Base-by-base conservation (phyloP, 2,113 vertebrate species). In the Reinhardtius hippoglossoides region DNA sequence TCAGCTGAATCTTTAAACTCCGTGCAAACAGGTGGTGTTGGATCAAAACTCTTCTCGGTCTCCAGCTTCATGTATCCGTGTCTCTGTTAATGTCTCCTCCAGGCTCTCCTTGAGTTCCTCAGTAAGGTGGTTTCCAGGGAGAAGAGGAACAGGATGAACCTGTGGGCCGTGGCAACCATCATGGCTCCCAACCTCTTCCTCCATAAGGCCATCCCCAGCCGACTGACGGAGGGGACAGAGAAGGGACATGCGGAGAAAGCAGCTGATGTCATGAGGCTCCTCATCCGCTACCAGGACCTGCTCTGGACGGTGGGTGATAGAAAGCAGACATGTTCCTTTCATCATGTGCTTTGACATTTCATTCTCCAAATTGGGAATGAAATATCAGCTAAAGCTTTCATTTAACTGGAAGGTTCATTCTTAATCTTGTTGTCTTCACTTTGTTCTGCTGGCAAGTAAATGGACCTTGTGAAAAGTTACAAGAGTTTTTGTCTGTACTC, bases 141-240 rank as follows among this genome's bases (percentile, higher is more conserved):
- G 87, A 95, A 90, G 59, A 92, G 87, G 84, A 98, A 97, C 95
- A 95, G 96, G 80, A 98, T 97, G 97, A 97, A 95, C 74, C 94
- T 98, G 71, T 97, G 97, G 96, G 97, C 96, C 0, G 96, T 98
- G 26, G 96, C 97, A 64, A 97, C 95, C 7, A 97, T 97, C 81
- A 97, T 97, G 93, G 96, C 95, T 26, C 96, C 97, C 1, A 97
- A 97, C 91, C 96, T 98, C 64, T 97, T 97, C 89, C 93, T 97
- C 85, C 96, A 96, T 82, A 96, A 95, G 71, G 95, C 95, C 8
- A 86, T 94, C 21, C 85, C 92, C n/a, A 95, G 90, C 87, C 94
- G 94, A 63, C 93, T 96, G 80, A 93, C 94, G 0, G 95, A 96
- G 63, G 96, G 94, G 5, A 88, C 94, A 26, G 96, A 96, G 91